These are phyloP conservation scores for Scaptomyza cyrtandrae DNA, from an alignment of 2,888 invertebrate genomes.

Conservation along the genomic window DNA sequence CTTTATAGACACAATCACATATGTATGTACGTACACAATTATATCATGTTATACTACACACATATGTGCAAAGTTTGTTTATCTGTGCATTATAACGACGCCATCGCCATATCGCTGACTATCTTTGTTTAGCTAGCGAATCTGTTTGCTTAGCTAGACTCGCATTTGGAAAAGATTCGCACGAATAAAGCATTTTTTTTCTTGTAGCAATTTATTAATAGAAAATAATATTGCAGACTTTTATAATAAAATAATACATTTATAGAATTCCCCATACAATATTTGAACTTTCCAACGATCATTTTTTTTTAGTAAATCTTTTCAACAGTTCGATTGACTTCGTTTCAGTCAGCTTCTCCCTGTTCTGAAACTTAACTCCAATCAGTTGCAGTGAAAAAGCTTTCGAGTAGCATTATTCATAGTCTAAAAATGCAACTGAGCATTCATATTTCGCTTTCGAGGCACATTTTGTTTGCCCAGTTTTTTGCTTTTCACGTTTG, in stretches of 20 bases:
- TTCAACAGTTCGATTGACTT: background rate
- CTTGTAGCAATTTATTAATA: slow-evolving; percentile 45
- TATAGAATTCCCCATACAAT: background rate
- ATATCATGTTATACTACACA: slow-evolving; percentile 19
- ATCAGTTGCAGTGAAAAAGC: slow-evolving; percentile 16
- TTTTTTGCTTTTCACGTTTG: slow-evolving; percentile 22
- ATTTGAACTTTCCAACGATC: background rate
- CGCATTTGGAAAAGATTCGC: slow-evolving; percentile 7
- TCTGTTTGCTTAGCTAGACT: slow-evolving; percentile 43
- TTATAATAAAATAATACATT: slow-evolving; percentile 4
- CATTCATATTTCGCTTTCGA: slow-evolving; percentile 30
- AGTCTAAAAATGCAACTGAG: slow-evolving; percentile 53
- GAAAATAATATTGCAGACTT: slow-evolving; percentile 31
- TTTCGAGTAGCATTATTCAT: slow-evolving; percentile 42
- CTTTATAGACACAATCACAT: background rate
- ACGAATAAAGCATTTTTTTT: slow-evolving; percentile 16
- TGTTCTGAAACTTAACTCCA: slow-evolving; percentile 2
- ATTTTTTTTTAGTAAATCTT: background rate
- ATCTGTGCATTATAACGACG: slow-evolving; percentile 41
- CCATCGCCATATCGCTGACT: slow-evolving; percentile 32
- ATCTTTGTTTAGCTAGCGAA: slow-evolving; percentile 52
- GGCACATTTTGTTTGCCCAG: slow-evolving; percentile 16
- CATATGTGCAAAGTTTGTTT: slow-evolving; percentile 38
- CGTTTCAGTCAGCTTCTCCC: background rate
- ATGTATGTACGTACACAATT: slow-evolving; percentile 1